Evolutionary conservation across 2,888 invertebrate species (phyloP).

Genomic region (Erynnis tages): DNA sequence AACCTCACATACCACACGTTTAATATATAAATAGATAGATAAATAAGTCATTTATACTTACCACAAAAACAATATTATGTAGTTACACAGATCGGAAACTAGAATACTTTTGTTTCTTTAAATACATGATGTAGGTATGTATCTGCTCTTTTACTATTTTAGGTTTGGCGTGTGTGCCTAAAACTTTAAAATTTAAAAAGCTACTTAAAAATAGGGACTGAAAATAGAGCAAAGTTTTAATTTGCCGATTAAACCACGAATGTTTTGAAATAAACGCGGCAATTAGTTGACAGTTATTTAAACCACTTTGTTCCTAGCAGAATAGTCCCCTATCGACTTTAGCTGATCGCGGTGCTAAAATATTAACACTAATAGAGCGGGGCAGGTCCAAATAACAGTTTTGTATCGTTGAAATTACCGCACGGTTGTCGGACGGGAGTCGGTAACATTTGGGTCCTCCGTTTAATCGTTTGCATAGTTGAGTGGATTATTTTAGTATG

Average conservation of each 20-base stretch:
- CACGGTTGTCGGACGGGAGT: constrained; percentile 40
- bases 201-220: no score
- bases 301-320: background rate
- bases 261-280: background rate
- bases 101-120: no score
- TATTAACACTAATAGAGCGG: constrained; percentile 1
- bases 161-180: no score
- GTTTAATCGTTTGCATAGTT: constrained; percentile 74
- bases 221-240: no score
- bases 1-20: no score
- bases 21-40: no score
- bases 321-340: background rate
- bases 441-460: constrained; percentile 49
- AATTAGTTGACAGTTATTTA: background rate
- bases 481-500: constrained; percentile 57
- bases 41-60: no score
- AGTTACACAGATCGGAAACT: no score
- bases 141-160: no score
- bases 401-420: constrained; percentile 64
- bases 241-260: background rate
- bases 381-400: constrained; percentile 48
- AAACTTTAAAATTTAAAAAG: no score
- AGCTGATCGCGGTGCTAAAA: background rate
- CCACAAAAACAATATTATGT: no score
- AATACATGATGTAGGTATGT: no score